Base-by-base conservation (phyloP, 1,140 invertebrate genomes). In the Diorhabda sublineata region DNA sequence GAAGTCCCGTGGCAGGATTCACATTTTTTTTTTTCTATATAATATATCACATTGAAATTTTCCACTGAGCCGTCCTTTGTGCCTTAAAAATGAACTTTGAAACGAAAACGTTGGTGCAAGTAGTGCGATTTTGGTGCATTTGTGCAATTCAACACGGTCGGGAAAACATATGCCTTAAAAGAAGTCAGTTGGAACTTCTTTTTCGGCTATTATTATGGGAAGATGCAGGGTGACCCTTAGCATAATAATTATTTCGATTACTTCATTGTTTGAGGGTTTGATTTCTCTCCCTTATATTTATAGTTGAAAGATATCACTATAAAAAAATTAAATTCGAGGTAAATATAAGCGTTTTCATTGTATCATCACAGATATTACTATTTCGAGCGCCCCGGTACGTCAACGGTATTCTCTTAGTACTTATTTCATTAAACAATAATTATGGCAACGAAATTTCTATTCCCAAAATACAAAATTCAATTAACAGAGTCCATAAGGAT, bases 41-140 rank as follows among this genome's bases (percentile, higher is more conserved):
- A 8, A 63, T 63, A 73, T 73, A 73, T 73, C 72, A 73, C 72
- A 73, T 71, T 71, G 64, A 73, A 71, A 69, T 68, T 69, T 61
- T 66, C 69, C 57, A 68, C 61, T 73, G 66, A 66, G 66, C 61
- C 62, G 58, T 69, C 70, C 68, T 61, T 68, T 71, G 59, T 61
- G 61, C 62, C 45, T 58, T 71, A 66, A 57, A 58, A 43, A 69
- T 42, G 58, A 47, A 66, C 42, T 43, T 41, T 8, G 8, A 52
- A 57, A 69, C 52, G 58, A 47, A 66, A 58, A 45, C 45, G 43
- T 64, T 68, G 66, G 71, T 68, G 66, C 65, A 56, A 68, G 61
- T 73, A 64, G 71, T 73, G 71, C 71, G 47, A 42, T 26, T 26
- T 26, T n/a, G 26, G 63, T 64, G 63, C 47, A 42, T 64, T 42